Conservation (phyloP, 1,140 invertebrate species). For the Apis florea region DNA sequence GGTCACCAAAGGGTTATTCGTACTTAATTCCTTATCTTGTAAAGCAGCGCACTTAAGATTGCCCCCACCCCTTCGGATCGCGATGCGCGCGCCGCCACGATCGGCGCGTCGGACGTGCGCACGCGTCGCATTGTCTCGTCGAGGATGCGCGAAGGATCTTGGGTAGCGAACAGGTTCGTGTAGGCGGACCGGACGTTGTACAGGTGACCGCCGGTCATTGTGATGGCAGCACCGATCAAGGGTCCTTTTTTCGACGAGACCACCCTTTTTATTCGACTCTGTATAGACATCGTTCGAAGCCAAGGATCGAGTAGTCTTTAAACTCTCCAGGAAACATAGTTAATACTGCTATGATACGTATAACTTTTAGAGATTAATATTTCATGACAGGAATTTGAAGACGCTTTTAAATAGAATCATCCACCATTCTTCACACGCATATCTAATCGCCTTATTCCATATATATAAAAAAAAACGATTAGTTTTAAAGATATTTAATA, state of each 20-base stretch:
- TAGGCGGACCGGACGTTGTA: conserved; percentile 68
- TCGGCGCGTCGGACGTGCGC: not conserved
- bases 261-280: conserved; percentile 8
- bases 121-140: conserved; percentile 62
- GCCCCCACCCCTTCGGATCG: conserved; percentile 52
- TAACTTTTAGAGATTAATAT: too few species aligned
- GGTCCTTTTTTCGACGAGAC: conserved; percentile 26
- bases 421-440: too few species aligned
- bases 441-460: not conserved
- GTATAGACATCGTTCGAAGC: not conserved
- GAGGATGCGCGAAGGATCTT: conserved; percentile 1
- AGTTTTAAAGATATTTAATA: too few species aligned
- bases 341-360: too few species aligned
- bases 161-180: conserved; percentile 66
- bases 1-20: conserved; percentile 67
- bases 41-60: conserved; percentile 77
- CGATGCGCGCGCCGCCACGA: not conserved
- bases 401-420: too few species aligned
- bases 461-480: not conserved
- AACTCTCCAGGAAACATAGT: too few species aligned
- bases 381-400: too few species aligned
- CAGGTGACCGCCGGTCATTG: conserved; percentile 65
- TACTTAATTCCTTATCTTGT: conserved; percentile 80
- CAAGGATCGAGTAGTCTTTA: not conserved
- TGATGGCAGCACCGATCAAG: conserved; percentile 71